Percentiles rank a stretch among this genome's conserved stretches.
phyloP scores from a whole-genome alignment of 2,888 invertebrate species.

The Caenorhabditis parvicauda region DNA sequence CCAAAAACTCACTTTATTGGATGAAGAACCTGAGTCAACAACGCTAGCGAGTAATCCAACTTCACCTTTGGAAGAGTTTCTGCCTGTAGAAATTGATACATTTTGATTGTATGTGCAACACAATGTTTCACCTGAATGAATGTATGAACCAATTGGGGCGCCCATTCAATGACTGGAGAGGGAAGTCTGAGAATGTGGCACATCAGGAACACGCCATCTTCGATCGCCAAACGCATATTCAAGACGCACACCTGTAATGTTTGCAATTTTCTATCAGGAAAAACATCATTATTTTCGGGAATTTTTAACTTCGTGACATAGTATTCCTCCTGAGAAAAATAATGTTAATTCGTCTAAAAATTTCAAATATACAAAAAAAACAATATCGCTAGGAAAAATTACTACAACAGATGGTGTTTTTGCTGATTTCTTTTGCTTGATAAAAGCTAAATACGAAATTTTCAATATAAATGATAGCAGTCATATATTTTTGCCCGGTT shows the following conservation, averaged over 20 bases:
- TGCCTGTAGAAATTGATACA: conserved; percentile 6
- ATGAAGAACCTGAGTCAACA: conserved; percentile 48
- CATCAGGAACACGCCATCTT: conserved; percentile 55
- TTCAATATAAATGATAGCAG: neutral
- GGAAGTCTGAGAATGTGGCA: conserved; percentile 56
- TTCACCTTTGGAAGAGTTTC: conserved; percentile 36
- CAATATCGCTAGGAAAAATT: too few species aligned
- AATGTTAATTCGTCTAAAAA: too few species aligned
- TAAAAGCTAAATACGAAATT: neutral
- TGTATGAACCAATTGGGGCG: conserved; percentile 46
- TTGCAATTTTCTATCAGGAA: neutral
- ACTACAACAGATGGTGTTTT: too few species aligned
- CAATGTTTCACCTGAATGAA: conserved; percentile 22
- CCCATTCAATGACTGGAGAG: conserved; percentile 51
- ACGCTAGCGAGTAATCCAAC: conserved; percentile 54
- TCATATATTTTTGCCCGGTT: neutral
- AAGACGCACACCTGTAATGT: conserved; percentile 41
- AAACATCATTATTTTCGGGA: neutral
- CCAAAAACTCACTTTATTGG: conserved; percentile 41
- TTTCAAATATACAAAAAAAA: too few species aligned
- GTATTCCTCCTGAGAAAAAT: neutral
- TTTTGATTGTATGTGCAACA: neutral
- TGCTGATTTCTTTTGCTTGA: neutral
- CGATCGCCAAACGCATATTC: conserved; percentile 39
- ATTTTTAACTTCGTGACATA: conserved; percentile 2